Evolutionary conservation across 35 echinoderm and acorn worm genomes (phyloP).

Genomic region (Eucidaris tribuloides): DNA sequence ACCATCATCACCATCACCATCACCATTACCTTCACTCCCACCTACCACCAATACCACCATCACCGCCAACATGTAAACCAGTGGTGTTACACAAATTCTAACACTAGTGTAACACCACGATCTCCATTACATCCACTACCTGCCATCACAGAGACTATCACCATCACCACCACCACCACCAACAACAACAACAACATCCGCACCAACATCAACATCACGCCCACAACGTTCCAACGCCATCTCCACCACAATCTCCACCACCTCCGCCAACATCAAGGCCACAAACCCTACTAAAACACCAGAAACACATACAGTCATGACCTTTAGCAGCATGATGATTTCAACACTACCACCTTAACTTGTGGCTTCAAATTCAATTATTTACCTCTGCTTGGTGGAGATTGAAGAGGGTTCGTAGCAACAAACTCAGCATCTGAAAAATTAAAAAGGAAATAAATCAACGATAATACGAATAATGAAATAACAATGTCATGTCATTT

Average conservation of each 20-base stretch:
- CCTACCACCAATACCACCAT: not conserved
- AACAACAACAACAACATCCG: not conserved
- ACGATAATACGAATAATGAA: too few relatives aligned
- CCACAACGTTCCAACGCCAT: not conserved
- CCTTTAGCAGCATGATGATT: not conserved
- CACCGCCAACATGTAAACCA: not conserved
- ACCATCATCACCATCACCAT: not conserved
- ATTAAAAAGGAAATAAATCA: not conserved
- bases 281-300: not conserved
- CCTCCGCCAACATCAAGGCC: not conserved
- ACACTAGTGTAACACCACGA: not conserved
- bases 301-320: not conserved
- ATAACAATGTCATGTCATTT: too few relatives aligned
- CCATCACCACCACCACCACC: not conserved
- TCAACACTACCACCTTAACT: not conserved
- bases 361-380: not conserved
- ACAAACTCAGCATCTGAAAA: constrained; percentile 50
- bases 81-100: not conserved
- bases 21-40: not conserved
- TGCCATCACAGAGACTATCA: not conserved
- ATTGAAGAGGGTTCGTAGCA: constrained; percentile 56
- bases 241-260: too few relatives aligned
- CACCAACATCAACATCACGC: not conserved
- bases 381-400: constrained; percentile 55
- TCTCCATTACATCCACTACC: not conserved